Base-by-base conservation (phyloP, 2,113 vertebrate genomes). In the Oreochromis niloticus region DNA sequence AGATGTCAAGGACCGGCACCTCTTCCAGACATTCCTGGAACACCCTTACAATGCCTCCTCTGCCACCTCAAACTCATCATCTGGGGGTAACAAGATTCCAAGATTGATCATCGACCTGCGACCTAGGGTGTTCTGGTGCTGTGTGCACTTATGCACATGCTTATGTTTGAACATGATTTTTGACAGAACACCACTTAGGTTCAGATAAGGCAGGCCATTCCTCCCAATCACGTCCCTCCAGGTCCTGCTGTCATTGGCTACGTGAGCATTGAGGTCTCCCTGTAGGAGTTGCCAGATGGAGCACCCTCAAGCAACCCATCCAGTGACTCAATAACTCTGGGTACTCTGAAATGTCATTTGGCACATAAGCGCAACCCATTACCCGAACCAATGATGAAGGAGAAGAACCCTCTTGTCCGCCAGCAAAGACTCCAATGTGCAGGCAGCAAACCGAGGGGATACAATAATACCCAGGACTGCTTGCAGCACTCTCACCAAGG, bases 51-150 rank as follows among this genome's bases (percentile, higher is more conserved):
- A 66, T 36, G 17, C 1, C 61, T 66, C 9, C 61, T 36, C 61
- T 66, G 10, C 61, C 61, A 66, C 61, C 61, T 66, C 61, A 63
- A 63, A 61, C 30, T 61, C 57, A 61, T 61, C 57, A 32, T 61
- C 57, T 63, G 59, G 0, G 36, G 17, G 36, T 36, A 66, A 36
- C 32, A 66, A 6, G 30, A 66, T 66, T 66, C 9, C 2, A n/a
- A 66, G 17, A n/a, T 36, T 39, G 32, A 17, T 36, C 17, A 3
- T n/a, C 30, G 1, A 63, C 59, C 17, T 36, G 59, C 1, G 2
- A n/a, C 32, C 32, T 36, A 63, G 32, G 17, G 9, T 63, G 32
- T 63, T n/a, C 32, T 63, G 59, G 59, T 63, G 59, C 32, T n/a
- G 61, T 66, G 61, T 66, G 32, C 61, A 39, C 32, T 66, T 66